Evolutionary conservation across 1,140 invertebrate species (phyloP), one percentile per base, ranked within the genome.

Genomic region (Scaptomyza montana): DNA sequence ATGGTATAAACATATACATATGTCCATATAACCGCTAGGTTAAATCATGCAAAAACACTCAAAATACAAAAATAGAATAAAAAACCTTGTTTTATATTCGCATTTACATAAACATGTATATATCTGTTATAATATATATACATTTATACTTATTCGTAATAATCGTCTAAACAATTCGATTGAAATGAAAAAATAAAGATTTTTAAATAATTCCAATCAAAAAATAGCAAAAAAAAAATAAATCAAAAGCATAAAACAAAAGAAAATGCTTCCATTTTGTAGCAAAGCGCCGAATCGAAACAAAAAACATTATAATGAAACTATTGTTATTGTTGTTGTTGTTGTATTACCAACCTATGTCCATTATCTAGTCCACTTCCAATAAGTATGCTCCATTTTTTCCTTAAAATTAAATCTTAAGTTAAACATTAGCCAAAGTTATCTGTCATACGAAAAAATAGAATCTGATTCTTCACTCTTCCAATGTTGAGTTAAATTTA

Each of bases 251-350:
- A 6, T 65, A 30, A 43, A 57, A 10, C 51, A 10, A 16, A 77
- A 62, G 79, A 41, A 59, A 36, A 66, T 81, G 81, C 80, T 85
- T 85, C 80, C 80, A 85, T 85, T 85, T 86, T 77, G 77, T 85
- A 85, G 80, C 77, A 65, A 81, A 74, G 47, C 16, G 63, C 53
- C 43, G 46, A 51, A 55, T 69, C 55, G 30, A 56, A 56, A 45
- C 16, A n/a, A 49, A 41, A 12, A 74, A 59, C 47, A 73, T 25
- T 25, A 53, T 46, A 53, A 67, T 55, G 33, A 69, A 66, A 76
- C 65, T 74, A 76, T 71, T 77, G 69, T 70, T 78, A 64, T 84
- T 74, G 66, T 74, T 45, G 68, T 75, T 79, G 80, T 77, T 80
- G 64, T 77, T 80, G 61, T 66, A 56, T 49, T 41, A 56, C 28